phyloP scores from a whole-genome alignment of 1,140 invertebrate genomes.

The Drosophila kurseongensis region DNA sequence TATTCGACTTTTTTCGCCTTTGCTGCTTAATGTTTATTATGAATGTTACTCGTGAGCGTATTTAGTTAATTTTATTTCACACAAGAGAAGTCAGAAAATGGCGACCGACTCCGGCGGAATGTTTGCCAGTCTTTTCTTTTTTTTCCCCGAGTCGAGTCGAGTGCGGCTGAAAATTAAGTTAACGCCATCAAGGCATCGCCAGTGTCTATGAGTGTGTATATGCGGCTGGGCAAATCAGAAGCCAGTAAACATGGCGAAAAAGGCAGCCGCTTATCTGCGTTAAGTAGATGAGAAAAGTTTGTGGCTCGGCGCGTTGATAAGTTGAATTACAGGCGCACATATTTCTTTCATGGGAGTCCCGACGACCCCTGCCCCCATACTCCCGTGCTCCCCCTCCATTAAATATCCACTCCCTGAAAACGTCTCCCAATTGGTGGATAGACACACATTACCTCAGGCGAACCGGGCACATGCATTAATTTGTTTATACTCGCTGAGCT shows the following conservation, averaged over 20 bases:
- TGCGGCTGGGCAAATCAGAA: conserved; percentile 70
- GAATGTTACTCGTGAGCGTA: conserved; percentile 84
- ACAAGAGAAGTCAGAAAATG: conserved; percentile 75
- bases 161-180: conserved; percentile 76
- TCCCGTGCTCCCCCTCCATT: neutral
- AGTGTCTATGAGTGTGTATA: conserved; percentile 39
- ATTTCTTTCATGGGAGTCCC: conserved; percentile 54
- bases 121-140: conserved; percentile 25
- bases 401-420: conserved; percentile 11
- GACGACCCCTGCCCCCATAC: neutral
- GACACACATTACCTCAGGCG: conserved; percentile 35
- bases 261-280: conserved; percentile 74
- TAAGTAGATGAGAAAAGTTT: conserved; percentile 84
- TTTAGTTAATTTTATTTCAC: conserved; percentile 85
- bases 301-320: conserved; percentile 74
- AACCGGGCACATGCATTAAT: conserved; percentile 60
- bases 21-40: conserved; percentile 84
- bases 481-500: conserved; percentile 56
- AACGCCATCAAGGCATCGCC: conserved; percentile 75
- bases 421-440: conserved; percentile 32
- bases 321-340: conserved; percentile 75
- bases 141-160: conserved; percentile 47
- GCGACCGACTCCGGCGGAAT: conserved; percentile 29
- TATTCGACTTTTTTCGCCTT: conserved; percentile 74
- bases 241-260: conserved; percentile 70